These are phyloP conservation scores for Nicator chloris DNA, from an alignment of 2,113 vertebrate species.

Conservation along the genomic window DNA sequence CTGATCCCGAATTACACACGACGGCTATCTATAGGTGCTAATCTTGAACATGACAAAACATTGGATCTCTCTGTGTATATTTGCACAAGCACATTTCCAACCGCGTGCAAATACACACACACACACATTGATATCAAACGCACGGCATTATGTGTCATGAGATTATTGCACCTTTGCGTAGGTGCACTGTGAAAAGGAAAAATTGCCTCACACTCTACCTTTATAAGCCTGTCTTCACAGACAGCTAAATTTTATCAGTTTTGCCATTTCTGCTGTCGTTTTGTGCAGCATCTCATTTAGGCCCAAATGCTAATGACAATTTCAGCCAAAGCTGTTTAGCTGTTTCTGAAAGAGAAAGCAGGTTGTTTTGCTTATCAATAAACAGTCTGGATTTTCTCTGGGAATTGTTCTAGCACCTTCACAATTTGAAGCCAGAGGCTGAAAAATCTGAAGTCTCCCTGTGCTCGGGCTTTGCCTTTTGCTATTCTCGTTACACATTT, in stretches of 20 bases:
- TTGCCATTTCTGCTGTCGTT: not conserved
- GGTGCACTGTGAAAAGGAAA: not conserved
- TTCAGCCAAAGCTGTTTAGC: not conserved
- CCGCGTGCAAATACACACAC: not conserved
- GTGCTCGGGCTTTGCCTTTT: constrained; percentile 27
- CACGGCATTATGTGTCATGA: not conserved
- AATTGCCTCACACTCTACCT: not conserved
- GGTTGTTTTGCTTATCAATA: not conserved
- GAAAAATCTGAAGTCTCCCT: not conserved
- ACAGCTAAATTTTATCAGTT: not conserved
- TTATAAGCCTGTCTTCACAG: not conserved
- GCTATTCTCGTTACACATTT: constrained; percentile 22
- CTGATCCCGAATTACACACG: not conserved
- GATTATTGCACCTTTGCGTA: not conserved
- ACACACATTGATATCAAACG: not conserved
- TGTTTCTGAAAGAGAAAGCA: not conserved
- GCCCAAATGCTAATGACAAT: not conserved
- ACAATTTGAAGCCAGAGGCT: not conserved
- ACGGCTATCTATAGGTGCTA: not conserved
- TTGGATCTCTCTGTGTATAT: not conserved
- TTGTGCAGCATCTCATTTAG: not conserved
- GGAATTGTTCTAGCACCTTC: not conserved
- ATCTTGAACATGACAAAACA: not conserved
- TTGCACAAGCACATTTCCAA: not conserved
- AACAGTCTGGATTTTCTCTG: not conserved